Evolutionary conservation across 2,113 vertebrate genomes (phyloP).

Genomic region (Pelecanoides urinatrix): DNA sequence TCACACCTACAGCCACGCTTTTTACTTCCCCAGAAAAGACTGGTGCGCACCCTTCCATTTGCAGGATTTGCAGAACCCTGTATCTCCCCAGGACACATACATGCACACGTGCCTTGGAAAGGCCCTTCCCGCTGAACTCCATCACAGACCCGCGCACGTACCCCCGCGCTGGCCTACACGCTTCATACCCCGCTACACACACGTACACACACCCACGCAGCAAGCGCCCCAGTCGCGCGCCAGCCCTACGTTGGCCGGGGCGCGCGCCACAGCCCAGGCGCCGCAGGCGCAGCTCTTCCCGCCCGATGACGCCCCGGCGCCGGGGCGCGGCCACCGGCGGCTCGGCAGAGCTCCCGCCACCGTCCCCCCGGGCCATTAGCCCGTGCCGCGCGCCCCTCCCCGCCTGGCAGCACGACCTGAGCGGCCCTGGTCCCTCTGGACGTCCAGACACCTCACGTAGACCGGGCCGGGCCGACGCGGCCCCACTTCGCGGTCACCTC

Average conservation of each 20-base stretch:
- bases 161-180: neutral
- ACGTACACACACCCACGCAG: neutral
- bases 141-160: rapidly evolving
- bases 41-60: rapidly evolving
- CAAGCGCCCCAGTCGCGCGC: neutral
- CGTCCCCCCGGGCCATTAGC: too few species aligned
- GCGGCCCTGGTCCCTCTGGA: neutral
- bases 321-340: too few species aligned
- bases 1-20: too few species aligned
- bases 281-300: neutral
- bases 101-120: rapidly evolving
- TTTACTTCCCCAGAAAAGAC: neutral
- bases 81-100: rapidly evolving
- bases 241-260: too few species aligned
- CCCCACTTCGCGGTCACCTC: neutral
- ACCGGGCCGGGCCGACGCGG: neutral
- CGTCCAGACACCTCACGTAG: too few species aligned
- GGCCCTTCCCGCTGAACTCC: too few species aligned
- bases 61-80: neutral
- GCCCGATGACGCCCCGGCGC: too few species aligned
- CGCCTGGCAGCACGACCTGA: too few species aligned
- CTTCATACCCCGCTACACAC: neutral
- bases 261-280: too few species aligned
- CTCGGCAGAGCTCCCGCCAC: neutral
- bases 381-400: too few species aligned